These are phyloP conservation scores for Acanthurus lineatus DNA, from an alignment of 2,797 vertebrate genomes.

Conservation along the genomic window DNA sequence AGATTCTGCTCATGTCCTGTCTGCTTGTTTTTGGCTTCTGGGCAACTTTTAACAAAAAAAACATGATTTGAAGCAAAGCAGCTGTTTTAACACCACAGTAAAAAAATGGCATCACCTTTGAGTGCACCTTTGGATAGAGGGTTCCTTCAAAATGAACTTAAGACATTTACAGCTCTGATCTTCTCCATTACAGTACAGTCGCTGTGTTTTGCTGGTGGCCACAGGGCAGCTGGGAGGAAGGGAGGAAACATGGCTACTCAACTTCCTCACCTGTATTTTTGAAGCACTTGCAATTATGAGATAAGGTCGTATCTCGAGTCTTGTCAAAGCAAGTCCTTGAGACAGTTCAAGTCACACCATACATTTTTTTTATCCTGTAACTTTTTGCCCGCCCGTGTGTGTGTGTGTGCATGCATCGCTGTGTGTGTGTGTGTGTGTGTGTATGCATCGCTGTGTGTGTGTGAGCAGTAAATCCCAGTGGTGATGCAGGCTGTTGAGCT, in stretches of 20 bases:
- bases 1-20: not conserved
- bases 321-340: not conserved
- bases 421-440: conserved; percentile 14
- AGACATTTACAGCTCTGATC: conserved; percentile 27
- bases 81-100: not conserved
- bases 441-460: not conserved
- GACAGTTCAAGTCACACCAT: not conserved
- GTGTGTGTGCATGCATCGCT: conserved; percentile 1
- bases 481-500: conserved; percentile 62
- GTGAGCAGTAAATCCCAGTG: conserved; percentile 26
- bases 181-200: not conserved
- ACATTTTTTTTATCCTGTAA: not conserved
- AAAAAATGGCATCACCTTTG: not conserved
- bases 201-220: not conserved
- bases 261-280: not conserved
- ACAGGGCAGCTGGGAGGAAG: not conserved
- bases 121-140: conserved; percentile 13
- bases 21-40: not conserved
- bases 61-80: not conserved
- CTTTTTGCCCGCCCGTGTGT: not conserved
- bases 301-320: not conserved
- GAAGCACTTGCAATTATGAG: not conserved
- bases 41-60: not conserved
- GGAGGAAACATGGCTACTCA: not conserved
- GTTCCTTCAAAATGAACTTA: not conserved